Base-by-base conservation (phyloP, 1,140 invertebrate species). In the Teleopsis dalmanni region DNA sequence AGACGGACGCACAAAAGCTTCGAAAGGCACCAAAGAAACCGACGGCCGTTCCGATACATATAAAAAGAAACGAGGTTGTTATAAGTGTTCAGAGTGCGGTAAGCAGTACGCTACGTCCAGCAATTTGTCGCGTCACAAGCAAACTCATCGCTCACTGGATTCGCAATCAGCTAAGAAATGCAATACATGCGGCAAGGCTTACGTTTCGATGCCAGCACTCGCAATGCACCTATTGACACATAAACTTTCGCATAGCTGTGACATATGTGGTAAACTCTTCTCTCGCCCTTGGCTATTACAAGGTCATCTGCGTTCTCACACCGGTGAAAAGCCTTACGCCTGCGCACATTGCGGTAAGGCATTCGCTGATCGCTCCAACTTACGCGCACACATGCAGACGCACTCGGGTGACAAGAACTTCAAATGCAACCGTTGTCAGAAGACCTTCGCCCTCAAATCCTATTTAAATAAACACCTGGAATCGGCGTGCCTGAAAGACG, bases 401-500 rank as follows among this genome's bases (percentile, higher is more conserved):
- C 91, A 95, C 64, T 90, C 89, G 8, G 75, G 82, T 8, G 85
- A 87, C 59, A 95, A 95, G 75, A 90, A 93, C 69, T 95, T 86
- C 76, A 82, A 84, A 58, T 98, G 95, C 66, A 75, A 81, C 51
- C 79, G 84, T 42, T 98, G 95, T 76, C 80, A 87, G 64, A 96
- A 96, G 73, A 83, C 84, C 3, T 98, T 98, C 73, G 92, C 93
- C 3, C 81, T 98, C 53, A 97, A 97, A 74, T 95, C 91, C 44
- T 98, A 98, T 77, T 78, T 98, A 25, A 96, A 95, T 75, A 98
- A 98, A 72, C 95, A 98, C 73, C 80, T 91, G 62, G 94, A 98
- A 73, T 91, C 91, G 10, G 84, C 91, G 22, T 97, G 93, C 66
- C 77, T 83, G 4, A 50, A 53, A 42, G 51, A 53, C 42, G 47